These are phyloP conservation scores for Hydrochoerus hydrochaeris DNA, from an alignment of 2,113 vertebrate species.

Conservation along the genomic window DNA sequence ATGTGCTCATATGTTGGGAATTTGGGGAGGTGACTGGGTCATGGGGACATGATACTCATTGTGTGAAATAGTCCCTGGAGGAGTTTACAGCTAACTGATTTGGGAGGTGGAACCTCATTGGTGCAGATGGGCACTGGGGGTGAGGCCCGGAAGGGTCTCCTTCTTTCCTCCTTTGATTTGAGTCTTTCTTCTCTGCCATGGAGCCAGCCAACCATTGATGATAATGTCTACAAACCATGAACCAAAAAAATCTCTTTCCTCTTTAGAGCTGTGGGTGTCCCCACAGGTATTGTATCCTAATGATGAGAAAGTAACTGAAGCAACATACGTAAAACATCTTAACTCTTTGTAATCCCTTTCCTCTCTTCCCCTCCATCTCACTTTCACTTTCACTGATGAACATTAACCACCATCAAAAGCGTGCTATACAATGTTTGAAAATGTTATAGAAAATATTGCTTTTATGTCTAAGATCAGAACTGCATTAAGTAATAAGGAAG, in stretches of 20 bases:
- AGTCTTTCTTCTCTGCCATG: background rate
- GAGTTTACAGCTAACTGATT: background rate
- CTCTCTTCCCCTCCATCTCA: background rate
- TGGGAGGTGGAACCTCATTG: background rate
- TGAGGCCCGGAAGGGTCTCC: background rate
- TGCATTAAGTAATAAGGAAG: background rate
- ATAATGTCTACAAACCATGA: background rate
- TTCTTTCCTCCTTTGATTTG: background rate
- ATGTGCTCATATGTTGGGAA: background rate
- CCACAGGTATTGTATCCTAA: background rate
- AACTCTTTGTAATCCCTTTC: background rate
- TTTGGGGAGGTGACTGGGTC: background rate
- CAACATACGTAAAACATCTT: background rate
- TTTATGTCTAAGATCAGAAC: background rate
- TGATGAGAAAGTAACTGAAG: background rate
- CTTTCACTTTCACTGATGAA: background rate
- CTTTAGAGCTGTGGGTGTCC: background rate
- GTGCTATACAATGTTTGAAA: background rate
- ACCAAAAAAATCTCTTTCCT: background rate
- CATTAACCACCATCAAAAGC: background rate
- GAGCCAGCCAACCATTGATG: background rate
- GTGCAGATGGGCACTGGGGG: background rate
- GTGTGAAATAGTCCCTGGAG: background rate
- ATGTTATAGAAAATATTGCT: background rate
- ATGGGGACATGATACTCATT: background rate